Percentiles rank a stretch among this genome's conserved stretches.
phyloP scores from a whole-genome alignment of 2,797 vertebrate species.

The Channa striata region DNA sequence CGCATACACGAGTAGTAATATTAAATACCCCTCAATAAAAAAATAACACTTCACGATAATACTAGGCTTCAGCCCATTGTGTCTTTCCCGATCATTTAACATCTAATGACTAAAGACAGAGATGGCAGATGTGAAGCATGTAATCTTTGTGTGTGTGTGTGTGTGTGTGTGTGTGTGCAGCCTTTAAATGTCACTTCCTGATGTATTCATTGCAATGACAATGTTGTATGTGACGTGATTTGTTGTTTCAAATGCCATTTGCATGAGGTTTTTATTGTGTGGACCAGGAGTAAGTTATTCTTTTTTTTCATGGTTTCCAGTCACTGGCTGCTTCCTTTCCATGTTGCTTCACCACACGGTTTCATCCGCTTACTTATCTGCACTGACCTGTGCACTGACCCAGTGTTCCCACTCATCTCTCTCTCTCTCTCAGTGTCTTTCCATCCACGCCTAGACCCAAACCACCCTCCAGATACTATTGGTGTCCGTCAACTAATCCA shows the following conservation, averaged over 20 bases:
- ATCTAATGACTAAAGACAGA: conserved; percentile 51
- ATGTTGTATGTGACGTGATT: not conserved
- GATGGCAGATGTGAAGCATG: conserved; percentile 33
- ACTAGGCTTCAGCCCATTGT: conserved; percentile 20
- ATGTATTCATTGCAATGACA: conserved; percentile 12
- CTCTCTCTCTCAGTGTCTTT: conserved; percentile 12
- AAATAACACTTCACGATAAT: conserved; percentile 19
- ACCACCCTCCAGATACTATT: conserved; percentile 12
- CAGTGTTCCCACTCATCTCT: conserved; percentile 38
- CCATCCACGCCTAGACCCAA: conserved; percentile 7
- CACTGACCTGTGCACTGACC: conserved; percentile 49
- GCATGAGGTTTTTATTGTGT: not conserved
- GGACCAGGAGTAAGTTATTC: not conserved
- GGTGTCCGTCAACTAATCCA: conserved; percentile 23
- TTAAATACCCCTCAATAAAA: conserved; percentile 34
- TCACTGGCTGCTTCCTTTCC: conserved; percentile 4
- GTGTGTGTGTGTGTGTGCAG: conserved; percentile 22
- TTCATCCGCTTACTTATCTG: conserved; percentile 38
- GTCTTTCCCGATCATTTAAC: conserved; percentile 50
- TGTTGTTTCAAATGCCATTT: conserved; percentile 1
- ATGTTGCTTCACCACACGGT: conserved; percentile 23
- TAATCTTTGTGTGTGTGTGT: conserved; percentile 47
- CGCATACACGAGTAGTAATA: not conserved
- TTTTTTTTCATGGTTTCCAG: not conserved
- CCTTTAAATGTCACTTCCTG: not conserved